Conservation (phyloP, 2,797 vertebrate genomes). For the Tragopan temminckii region DNA sequence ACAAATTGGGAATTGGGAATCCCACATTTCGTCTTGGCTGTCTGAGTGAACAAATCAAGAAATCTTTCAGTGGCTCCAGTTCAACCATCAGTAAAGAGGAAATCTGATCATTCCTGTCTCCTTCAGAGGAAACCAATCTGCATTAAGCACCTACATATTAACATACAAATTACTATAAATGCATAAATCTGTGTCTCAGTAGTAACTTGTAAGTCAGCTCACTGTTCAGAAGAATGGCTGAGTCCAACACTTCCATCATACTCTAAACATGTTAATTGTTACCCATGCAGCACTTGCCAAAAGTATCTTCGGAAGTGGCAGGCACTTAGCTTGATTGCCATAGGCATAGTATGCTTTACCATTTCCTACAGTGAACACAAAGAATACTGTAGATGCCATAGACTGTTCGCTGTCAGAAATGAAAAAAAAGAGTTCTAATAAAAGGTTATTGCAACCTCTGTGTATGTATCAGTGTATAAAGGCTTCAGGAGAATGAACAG, state of each 20-base stretch:
- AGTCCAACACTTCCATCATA: background rate
- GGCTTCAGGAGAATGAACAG: background rate
- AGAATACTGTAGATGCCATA: background rate
- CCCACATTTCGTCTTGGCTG: constrained; percentile 15
- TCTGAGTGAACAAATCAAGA: constrained; percentile 30
- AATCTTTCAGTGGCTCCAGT: constrained; percentile 34
- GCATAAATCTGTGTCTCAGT: constrained; percentile 19
- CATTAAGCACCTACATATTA: constrained; percentile 1
- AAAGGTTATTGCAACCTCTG: background rate
- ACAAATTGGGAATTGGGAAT: constrained; percentile 60
- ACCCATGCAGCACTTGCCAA: background rate
- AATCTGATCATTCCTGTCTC: constrained; percentile 26
- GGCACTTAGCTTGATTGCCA: background rate
- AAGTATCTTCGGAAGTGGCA: background rate
- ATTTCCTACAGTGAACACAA: background rate
- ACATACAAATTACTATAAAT: constrained; percentile 11
- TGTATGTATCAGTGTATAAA: background rate
- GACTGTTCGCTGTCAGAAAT: background rate
- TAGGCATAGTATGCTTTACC: background rate
- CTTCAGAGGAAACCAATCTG: constrained; percentile 40
- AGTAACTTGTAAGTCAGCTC: constrained; percentile 1
- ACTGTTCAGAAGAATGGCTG: background rate
- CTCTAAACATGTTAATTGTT: background rate
- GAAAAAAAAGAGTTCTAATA: constrained; percentile 10
- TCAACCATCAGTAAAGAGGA: constrained; percentile 17